These are phyloP conservation scores for Megaleporinus macrocephalus DNA, from an alignment of 2,113 vertebrate genomes.

Conservation along the genomic window DNA sequence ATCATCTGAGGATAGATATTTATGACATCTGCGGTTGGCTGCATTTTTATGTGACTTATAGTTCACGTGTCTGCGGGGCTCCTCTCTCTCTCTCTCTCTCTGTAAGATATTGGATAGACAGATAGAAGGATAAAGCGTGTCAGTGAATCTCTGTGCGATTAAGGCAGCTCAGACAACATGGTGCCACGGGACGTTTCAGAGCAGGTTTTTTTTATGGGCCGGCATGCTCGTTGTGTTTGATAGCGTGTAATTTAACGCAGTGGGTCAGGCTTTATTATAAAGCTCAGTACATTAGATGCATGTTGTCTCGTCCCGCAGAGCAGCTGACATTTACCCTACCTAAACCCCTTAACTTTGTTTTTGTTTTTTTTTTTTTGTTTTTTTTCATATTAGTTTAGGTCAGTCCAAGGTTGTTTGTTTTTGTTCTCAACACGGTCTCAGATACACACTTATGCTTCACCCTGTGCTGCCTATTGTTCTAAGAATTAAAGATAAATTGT, in stretches of 20 bases:
- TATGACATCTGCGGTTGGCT: conserved; percentile 29
- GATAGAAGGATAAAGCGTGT: conserved; percentile 45
- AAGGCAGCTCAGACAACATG: conserved; percentile 53
- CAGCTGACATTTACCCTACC: conserved; percentile 37
- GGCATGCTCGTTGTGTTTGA: conserved; percentile 49
- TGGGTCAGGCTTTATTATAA: conserved; percentile 53
- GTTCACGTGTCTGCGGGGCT: conserved; percentile 25
- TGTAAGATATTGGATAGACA: conserved; percentile 33
- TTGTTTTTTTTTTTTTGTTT: conserved; percentile 8
- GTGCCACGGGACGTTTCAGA: conserved; percentile 56
- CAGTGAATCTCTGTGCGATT: conserved; percentile 52
- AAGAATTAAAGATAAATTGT: too few relatives aligned
- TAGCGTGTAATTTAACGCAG: conserved; percentile 58
- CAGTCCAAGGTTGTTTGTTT: too few relatives aligned
- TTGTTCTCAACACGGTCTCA: too few relatives aligned
- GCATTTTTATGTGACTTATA: conserved; percentile 23
- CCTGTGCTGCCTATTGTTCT: too few relatives aligned
- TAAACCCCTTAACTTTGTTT: conserved; percentile 1
- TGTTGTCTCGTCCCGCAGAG: conserved; percentile 36
- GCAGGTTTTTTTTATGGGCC: conserved; percentile 56
- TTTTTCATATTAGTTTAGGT: conserved; percentile 34
- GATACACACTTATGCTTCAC: too few relatives aligned
- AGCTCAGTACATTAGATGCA: conserved; percentile 46
- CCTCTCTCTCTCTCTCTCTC: neutral
- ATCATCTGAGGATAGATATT: conserved; percentile 28